Conservation (phyloP, 2,797 vertebrate genomes). For the Garrulus glandarius region DNA sequence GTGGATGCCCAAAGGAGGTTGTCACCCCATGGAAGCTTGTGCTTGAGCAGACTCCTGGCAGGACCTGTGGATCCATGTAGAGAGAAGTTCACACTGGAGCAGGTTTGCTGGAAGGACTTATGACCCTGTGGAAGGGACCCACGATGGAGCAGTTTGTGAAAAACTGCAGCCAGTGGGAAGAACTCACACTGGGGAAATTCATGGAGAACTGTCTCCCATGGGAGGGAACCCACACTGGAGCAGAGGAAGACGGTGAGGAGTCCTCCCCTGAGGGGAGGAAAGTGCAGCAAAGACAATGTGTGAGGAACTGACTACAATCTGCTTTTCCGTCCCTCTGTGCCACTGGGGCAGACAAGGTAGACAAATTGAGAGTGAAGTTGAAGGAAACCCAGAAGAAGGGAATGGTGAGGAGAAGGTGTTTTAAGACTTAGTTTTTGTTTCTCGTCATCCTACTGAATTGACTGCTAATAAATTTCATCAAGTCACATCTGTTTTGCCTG, state of each 20-base stretch:
- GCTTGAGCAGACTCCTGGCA: neutral
- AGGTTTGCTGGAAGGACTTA: neutral
- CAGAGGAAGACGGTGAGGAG: neutral
- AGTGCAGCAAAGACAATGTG: neutral
- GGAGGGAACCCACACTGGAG: neutral
- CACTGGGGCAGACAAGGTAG: neutral
- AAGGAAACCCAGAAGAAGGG: neutral
- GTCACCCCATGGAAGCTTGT: neutral
- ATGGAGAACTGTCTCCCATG: neutral
- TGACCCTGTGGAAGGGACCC: no score
- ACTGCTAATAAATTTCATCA: neutral
- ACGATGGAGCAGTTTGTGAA: neutral
- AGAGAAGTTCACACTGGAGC: neutral
- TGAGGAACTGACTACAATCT: neutral
- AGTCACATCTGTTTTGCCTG: accelerated
- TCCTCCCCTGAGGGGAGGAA: accelerated
- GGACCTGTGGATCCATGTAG: neutral
- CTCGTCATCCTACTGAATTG: neutral
- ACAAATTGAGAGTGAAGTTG: neutral
- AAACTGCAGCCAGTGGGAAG: neutral
- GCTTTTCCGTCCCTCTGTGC: neutral
- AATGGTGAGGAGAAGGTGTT: neutral
- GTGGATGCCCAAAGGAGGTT: neutral
- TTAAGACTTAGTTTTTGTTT: neutral
- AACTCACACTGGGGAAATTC: neutral